A percentile compares a stretch with the other conserved stretches of the same genome.
Conservation (phyloP, 2,113 vertebrate species). For the Montifringilla adamsi region DNA sequence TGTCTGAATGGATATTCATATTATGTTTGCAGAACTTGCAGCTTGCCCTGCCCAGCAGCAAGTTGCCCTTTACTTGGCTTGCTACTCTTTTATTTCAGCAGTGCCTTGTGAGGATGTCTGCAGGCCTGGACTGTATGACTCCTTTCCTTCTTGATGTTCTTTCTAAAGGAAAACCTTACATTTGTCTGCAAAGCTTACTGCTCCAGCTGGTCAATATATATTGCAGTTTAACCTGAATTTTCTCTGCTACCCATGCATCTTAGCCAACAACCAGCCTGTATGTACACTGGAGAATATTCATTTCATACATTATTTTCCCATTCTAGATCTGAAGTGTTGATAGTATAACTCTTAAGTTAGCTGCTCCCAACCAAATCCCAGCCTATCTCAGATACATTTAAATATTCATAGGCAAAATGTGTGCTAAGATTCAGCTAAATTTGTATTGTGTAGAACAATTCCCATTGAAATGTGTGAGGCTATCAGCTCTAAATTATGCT, state of each 20-base stretch:
- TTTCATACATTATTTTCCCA: not conserved
- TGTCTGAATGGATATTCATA: not conserved
- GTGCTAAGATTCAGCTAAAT: not conserved
- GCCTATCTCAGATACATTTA: not conserved
- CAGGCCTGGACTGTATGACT: not conserved
- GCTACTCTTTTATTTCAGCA: not conserved
- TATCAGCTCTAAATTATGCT: not conserved
- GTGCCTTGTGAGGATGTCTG: not conserved
- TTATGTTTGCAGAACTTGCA: not conserved
- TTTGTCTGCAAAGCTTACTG: not conserved
- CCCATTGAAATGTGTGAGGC: not conserved
- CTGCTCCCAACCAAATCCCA: not conserved
- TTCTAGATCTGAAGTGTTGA: not conserved
- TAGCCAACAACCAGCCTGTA: not conserved
- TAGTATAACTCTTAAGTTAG: not conserved
- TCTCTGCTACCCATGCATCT: not conserved
- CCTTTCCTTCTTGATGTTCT: not conserved
- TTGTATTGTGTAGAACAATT: not conserved
- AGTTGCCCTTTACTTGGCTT: not conserved
- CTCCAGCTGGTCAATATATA: not conserved
- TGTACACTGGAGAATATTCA: not conserved
- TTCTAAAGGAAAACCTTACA: not conserved
- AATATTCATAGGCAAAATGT: rapidly evolving
- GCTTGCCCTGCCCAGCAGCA: not conserved
- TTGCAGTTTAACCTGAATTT: not conserved